Conservation (phyloP, 2,888 invertebrate genomes). For the Ochropleura plecta region DNA sequence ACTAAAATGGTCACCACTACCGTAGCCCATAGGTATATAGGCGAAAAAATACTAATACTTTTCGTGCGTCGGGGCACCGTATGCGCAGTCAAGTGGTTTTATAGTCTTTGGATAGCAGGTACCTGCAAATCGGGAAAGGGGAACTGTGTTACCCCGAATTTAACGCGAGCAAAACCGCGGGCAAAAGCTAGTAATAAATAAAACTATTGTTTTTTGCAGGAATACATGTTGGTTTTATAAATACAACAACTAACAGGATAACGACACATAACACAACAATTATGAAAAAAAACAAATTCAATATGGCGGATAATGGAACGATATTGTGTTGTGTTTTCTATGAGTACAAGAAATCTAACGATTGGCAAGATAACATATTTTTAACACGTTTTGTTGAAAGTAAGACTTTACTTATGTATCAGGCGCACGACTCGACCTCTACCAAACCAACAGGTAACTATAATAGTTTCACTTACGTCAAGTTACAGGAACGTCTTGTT, state of each 20-base stretch:
- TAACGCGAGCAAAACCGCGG: too few species aligned
- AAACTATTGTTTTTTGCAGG: conserved; percentile 4
- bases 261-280: background rate
- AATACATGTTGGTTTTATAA: conserved; percentile 1
- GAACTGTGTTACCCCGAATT: too few species aligned
- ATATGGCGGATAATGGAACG: conserved; percentile 1
- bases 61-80: too few species aligned
- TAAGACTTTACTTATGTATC: conserved; percentile 8
- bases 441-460: background rate
- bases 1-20: too few species aligned
- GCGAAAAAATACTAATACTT: too few species aligned
- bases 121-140: too few species aligned
- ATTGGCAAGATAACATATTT: accelerated
- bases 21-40: too few species aligned
- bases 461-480: background rate
- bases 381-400: conserved; percentile 11
- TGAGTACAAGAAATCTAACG: accelerated
- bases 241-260: background rate
- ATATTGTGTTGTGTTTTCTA: conserved; percentile 25
- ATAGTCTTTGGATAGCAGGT: too few species aligned
- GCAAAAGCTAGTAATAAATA: background rate
- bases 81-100: too few species aligned
- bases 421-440: background rate
- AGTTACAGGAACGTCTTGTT: too few species aligned
- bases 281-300: background rate